Percentiles rank a stretch among this genome's conserved stretches.
Conservation (phyloP, 2,888 invertebrate genomes). For the Drosophila mercatorum region DNA sequence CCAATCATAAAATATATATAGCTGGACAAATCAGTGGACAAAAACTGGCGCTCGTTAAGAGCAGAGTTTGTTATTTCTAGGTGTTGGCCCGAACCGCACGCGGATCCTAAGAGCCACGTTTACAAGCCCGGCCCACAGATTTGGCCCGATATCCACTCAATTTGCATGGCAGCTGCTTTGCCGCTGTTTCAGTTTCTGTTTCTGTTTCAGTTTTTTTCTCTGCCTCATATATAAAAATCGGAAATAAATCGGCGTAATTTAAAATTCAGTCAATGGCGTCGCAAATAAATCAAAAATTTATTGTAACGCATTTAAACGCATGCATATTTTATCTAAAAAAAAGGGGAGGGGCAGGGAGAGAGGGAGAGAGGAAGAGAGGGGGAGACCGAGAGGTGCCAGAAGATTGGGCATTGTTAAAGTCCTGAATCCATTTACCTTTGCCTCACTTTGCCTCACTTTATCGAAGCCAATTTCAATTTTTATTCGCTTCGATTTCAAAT, state of each 20-base stretch:
- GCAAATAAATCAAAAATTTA: conserved; percentile 77
- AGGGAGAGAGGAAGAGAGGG: neutral
- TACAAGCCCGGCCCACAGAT: conserved; percentile 3
- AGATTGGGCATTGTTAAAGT: conserved; percentile 10
- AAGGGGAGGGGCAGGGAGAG: neutral
- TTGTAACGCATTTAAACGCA: conserved; percentile 75
- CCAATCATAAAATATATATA: conserved; percentile 48
- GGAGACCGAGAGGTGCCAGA: neutral
- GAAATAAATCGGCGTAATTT: conserved; percentile 74
- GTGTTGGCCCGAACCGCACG: conserved; percentile 16
- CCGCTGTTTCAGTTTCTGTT: conserved; percentile 22
- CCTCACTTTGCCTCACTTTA: neutral
- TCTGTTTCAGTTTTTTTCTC: conserved; percentile 20
- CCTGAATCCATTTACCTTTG: neutral
- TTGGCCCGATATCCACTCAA: conserved; percentile 45
- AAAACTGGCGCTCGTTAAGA: conserved; percentile 22
- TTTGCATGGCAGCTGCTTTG: conserved; percentile 64
- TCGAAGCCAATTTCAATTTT: conserved; percentile 6
- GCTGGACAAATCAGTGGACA: conserved; percentile 23
- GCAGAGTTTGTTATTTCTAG: conserved; percentile 45
- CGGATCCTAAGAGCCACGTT: conserved; percentile 37
- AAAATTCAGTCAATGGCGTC: conserved; percentile 76
- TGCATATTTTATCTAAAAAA: conserved; percentile 67
- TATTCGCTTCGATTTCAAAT: neutral
- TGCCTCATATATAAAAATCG: conserved; percentile 49